Evolutionary conservation across 1,140 invertebrate species (phyloP).

Genomic region (Zaprionus africanus): DNA sequence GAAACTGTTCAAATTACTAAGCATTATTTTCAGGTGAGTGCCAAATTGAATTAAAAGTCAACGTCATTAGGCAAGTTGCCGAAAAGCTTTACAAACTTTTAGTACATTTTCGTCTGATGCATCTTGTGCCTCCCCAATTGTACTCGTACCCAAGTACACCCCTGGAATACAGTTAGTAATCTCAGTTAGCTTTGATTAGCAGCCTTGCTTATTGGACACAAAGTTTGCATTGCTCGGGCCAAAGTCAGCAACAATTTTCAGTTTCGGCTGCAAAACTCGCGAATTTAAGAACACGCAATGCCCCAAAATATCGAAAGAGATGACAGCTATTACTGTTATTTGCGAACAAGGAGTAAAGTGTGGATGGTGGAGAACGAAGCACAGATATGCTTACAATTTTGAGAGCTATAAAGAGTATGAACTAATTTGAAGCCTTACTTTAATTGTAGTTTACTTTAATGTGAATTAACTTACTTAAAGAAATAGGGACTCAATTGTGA

Average conservation of each 20-base stretch:
- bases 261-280: constrained; percentile 15
- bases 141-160: constrained; percentile 2
- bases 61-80: constrained; percentile 71
- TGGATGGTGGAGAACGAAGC: neutral
- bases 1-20: constrained; percentile 49
- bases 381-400: neutral
- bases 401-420: no score
- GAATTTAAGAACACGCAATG: constrained; percentile 37
- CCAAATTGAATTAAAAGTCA: constrained; percentile 73
- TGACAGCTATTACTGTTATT: constrained; percentile 63
- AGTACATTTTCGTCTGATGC: neutral
- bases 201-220: constrained; percentile 6
- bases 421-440: no score
- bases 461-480: no score
- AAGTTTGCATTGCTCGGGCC: constrained; percentile 8
- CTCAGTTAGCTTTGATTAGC: constrained; percentile 38
- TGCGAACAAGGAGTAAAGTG: constrained; percentile 1
- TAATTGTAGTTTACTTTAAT: no score
- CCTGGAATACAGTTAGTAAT: constrained; percentile 35
- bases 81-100: constrained; percentile 64
- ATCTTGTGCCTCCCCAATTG: constrained; percentile 15
- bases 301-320: constrained; percentile 31
- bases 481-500: no score
- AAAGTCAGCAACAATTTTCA: constrained; percentile 42
- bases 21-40: constrained; percentile 55